Percentiles rank a stretch among this genome's conserved stretches.
These are phyloP conservation scores for Acrossocheilus wenchowensis DNA, from an alignment of 2,797 vertebrate genomes.

Conservation along the genomic window DNA sequence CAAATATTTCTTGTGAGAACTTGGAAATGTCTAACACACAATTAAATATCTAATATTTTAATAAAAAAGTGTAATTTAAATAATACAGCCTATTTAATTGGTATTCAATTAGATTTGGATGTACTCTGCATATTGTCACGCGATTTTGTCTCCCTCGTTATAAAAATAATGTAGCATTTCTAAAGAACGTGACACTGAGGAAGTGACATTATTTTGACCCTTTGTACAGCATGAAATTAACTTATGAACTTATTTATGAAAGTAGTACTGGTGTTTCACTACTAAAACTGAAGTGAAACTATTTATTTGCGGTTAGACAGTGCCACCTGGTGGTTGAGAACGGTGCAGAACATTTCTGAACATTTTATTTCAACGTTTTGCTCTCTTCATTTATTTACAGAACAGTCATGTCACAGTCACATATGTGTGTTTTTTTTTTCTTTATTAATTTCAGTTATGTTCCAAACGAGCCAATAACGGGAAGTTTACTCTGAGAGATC, in stretches of 20 bases:
- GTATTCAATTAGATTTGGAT: too few species aligned
- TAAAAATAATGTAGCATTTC: background rate
- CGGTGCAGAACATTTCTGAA: background rate
- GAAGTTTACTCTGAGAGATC: conserved; percentile 93
- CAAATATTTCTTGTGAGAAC: background rate
- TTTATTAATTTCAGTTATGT: conserved; percentile 84
- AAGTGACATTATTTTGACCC: background rate
- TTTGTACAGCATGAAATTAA: background rate
- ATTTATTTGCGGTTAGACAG: conserved; percentile 37
- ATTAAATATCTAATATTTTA: too few species aligned
- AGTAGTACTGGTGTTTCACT: background rate
- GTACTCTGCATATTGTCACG: background rate
- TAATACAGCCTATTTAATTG: too few species aligned
- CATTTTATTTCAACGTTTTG: background rate
- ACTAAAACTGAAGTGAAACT: background rate
- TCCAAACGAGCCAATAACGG: conserved; percentile 97
- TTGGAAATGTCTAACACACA: too few species aligned
- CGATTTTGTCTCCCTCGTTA: background rate
- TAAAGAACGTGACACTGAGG: background rate
- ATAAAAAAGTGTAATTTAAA: too few species aligned
- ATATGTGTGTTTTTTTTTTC: background rate
- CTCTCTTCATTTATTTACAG: background rate
- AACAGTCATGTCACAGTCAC: background rate
- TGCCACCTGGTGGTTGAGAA: conserved; percentile 66
- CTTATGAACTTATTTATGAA: background rate